These are phyloP conservation scores for Mantis religiosa DNA, from an alignment of 2,888 invertebrate genomes.

Conservation along the genomic window DNA sequence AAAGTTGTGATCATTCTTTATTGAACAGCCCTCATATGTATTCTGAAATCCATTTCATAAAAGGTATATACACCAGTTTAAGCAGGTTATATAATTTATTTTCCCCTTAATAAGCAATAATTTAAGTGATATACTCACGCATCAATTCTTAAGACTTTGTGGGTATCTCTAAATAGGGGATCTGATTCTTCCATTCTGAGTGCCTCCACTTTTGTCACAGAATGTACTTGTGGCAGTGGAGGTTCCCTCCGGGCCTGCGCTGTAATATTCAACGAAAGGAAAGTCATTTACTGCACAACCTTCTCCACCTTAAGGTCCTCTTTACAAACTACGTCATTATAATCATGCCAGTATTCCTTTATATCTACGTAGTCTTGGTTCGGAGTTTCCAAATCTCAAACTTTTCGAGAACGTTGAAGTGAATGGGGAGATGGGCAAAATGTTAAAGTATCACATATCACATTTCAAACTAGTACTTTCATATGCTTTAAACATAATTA, in stretches of 20 bases:
- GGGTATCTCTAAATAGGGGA: too few relatives aligned
- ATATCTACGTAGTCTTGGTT: neutral
- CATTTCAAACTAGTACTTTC: too few relatives aligned
- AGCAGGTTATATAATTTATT: too few relatives aligned
- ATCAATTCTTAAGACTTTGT: too few relatives aligned
- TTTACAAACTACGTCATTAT: neutral
- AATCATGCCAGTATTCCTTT: neutral
- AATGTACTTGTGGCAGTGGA: neutral
- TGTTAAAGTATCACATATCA: neutral
- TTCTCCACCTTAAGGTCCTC: neutral
- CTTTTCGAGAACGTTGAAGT: neutral
- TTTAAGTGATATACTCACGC: too few relatives aligned
- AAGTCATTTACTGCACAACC: neutral
- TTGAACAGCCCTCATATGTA: too few relatives aligned
- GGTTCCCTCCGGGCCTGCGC: neutral
- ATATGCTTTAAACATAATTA: too few relatives aligned
- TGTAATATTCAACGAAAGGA: neutral
- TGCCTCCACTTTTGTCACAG: neutral
- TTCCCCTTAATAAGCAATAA: too few relatives aligned
- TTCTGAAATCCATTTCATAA: too few relatives aligned
- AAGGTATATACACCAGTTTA: too few relatives aligned
- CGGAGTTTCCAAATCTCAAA: neutral
- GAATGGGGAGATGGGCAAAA: neutral
- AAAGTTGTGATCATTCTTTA: too few relatives aligned
- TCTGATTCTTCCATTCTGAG: neutral